Evolutionary conservation across 2,113 vertebrate genomes (phyloP), one percentile per base, ranked within the genome.

Genomic region (Pseudorectes ferrugineus): DNA sequence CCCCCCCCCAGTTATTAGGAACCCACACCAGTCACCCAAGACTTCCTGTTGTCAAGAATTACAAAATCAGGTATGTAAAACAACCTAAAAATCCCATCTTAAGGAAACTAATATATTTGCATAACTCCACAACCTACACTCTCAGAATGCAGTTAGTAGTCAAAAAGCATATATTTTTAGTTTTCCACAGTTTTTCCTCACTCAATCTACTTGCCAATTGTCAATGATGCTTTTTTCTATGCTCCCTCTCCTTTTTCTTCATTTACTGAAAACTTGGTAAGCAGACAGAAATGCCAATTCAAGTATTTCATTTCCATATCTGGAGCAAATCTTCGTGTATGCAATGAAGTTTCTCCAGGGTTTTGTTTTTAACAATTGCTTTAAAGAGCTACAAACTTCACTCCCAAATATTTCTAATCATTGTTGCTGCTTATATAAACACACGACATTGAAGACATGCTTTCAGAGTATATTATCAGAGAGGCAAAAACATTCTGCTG

Each of bases 1-100:
- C 4, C 1, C 6, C 5, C 38, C 2, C 14, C 2, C 23, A 4
- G 11, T 65, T 65, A 35, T 33, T 35, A 73, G 23, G 14, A 51
- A 43, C 14, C 12, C 31, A n/a, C 5, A 8, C 2, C 4, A 36
- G 38, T 12, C 29, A 51, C 16, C 6, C 31, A 36, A 31, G 24
- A 38, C 35, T 35, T 77, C 46, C 14, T 58, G 38, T 22, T 51
- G 4, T 17, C n/a, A 35, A 51, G 13, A 71, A 67, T 2, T 19
- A 45, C n/a, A 71, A 77, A 74, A 61, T n/a, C 7, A 57, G 7
- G 4, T 31, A 63, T 28, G 11, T 10, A 35, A 80, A 84, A 21
- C 13, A 55, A 67, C 23, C 11, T 36, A 29, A 75, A 75, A 83
- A 38, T 6, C 35, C 14, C 26, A 61, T 24, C 1, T 42, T 29